Conservation (phyloP, 2,113 vertebrate species). For the Chlamydotis undulata region DNA sequence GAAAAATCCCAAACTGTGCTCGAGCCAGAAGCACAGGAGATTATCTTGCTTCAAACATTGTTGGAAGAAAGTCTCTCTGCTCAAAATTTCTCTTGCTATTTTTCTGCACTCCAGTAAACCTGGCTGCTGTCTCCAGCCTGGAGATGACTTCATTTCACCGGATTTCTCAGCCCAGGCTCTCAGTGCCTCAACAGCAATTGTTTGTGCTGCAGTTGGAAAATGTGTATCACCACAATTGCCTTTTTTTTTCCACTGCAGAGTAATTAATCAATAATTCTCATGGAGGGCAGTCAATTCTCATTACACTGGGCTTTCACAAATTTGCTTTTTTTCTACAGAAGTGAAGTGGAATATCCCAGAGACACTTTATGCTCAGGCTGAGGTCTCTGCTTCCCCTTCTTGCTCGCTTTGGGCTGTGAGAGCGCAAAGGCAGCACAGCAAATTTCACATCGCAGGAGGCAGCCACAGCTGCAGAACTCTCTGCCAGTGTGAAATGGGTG, state of each 20-base stretch:
- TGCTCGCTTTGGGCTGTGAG: not conserved
- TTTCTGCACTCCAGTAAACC: not conserved
- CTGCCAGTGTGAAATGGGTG: not conserved
- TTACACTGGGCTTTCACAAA: not conserved
- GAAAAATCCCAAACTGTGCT: not conserved
- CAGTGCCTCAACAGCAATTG: not conserved
- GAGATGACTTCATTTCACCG: not conserved
- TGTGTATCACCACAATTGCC: not conserved
- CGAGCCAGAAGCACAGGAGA: not conserved
- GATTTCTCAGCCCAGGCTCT: not conserved
- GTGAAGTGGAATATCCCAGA: not conserved
- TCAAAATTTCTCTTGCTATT: not conserved
- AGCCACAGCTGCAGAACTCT: not conserved
- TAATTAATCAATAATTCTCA: slow-evolving; percentile 39
- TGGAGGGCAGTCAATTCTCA: slow-evolving; percentile 34
- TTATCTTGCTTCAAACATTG: not conserved
- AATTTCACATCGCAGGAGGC: not conserved
- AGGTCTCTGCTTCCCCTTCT: not conserved
- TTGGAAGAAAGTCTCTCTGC: not conserved
- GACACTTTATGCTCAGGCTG: not conserved
- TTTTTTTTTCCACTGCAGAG: slow-evolving; percentile 1
- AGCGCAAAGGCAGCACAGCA: not conserved
- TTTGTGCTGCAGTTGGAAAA: slow-evolving; percentile 1
- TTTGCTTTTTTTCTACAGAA: not conserved
- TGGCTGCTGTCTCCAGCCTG: not conserved